Conservation (phyloP, 2,797 vertebrate genomes). For the Rousettus madagascariensis region DNA sequence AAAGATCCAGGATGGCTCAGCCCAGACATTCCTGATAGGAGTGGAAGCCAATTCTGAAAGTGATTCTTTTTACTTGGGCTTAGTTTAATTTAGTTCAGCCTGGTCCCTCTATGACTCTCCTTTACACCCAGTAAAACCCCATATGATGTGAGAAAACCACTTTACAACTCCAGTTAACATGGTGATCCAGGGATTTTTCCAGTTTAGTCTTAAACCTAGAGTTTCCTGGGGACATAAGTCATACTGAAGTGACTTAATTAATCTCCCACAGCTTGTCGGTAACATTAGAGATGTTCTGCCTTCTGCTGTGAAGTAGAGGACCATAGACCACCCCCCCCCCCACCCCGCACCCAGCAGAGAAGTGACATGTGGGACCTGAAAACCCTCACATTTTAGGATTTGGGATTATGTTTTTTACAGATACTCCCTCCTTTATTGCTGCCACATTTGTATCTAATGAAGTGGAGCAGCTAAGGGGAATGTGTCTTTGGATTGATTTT, state of each 20-base stretch:
- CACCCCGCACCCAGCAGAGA: not conserved
- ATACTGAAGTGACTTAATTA: not conserved
- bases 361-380: not conserved
- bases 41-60: not conserved
- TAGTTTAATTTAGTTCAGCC: conserved; percentile 26
- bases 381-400: not conserved
- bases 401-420: not conserved
- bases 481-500: conserved; percentile 34
- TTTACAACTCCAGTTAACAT: not conserved
- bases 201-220: conserved; percentile 4
- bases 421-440: not conserved
- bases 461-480: not conserved
- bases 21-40: not conserved
- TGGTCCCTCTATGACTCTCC: not conserved
- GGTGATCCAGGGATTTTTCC: not conserved
- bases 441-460: conserved; percentile 16
- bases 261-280: not conserved
- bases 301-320: not conserved
- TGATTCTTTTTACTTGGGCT: not conserved
- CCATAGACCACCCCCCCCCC: not conserved
- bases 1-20: not conserved
- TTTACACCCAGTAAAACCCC: not conserved
- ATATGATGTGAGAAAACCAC: not conserved
- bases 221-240: not conserved
- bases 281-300: not conserved